Evolutionary conservation across 2,888 invertebrate genomes (phyloP), one percentile per base, ranked within the genome.

Genomic region (Incurvaria masculella): DNA sequence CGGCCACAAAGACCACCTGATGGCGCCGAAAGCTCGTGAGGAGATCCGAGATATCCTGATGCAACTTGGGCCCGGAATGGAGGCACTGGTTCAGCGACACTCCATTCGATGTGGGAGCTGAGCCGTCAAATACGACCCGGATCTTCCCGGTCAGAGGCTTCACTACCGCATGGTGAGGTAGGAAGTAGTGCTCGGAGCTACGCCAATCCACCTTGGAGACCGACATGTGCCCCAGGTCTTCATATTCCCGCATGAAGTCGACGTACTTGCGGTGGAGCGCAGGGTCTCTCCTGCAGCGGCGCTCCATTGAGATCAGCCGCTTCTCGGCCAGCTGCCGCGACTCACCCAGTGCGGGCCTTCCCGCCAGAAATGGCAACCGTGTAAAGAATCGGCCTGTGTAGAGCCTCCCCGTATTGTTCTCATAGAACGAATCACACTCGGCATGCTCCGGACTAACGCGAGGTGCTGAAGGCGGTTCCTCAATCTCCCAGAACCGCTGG

Each of bases 371-470:
- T 2, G 47, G 47, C 11, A 47, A 20, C 3, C 47, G 47, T 18
- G 47, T 43, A 1, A 47, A 18, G 6, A 47, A 44, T 4, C 44
- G 21, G 16, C 44, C 47, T 4, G 43, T 21, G 8, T 14, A 23
- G 39, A 47, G 44, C 21, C 39, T 43, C 10, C 39, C 44, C 16
- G 44, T 47, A 18, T 47, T 44, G 23, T 40, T 40, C 23, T 47
- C 38, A 17, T 47, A 47, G 17, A 44, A 47, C 23, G 39, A 20
- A 17, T 46, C 46, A 21, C 46, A 45, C 41, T 48, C 44, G 27
- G n/a, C 21, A 20, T 44, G 27, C 42, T 33, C 42, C 16, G 42
- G 38, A 27, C 26, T 21, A 2, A 42, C 21, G 1, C 33, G 19
- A 2, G 33, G 17, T 14, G 27, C 42, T 1, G 27, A 16, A 3